Conservation (phyloP, 2,113 vertebrate species). For the Candoia aspera region DNA sequence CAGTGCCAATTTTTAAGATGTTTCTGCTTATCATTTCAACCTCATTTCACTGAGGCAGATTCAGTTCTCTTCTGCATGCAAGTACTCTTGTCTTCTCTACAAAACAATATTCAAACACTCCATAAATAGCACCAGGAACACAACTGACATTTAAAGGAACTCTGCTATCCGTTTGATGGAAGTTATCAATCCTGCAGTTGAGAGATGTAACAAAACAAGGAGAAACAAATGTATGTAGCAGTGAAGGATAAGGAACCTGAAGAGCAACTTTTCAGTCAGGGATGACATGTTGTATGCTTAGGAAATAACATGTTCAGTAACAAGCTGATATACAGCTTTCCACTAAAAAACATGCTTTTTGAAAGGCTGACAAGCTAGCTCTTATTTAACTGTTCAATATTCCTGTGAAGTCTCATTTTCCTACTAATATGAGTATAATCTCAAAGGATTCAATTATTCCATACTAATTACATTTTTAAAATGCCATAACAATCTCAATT, state of each 20-base stretch:
- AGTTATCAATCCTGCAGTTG: conserved; percentile 62
- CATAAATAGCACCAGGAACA: conserved; percentile 52
- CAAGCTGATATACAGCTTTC: conserved; percentile 56
- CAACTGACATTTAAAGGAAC: conserved; percentile 31
- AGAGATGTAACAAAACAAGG: conserved; percentile 69
- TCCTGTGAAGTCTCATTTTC: background rate
- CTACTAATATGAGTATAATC: background rate
- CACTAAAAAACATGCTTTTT: conserved; percentile 40
- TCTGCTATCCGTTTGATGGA: conserved; percentile 49
- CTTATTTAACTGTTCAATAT: background rate
- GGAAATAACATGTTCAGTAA: conserved; percentile 63
- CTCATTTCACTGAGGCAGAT: conserved; percentile 35
- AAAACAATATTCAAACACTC: conserved; percentile 56
- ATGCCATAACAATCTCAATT: background rate
- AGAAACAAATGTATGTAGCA: conserved; percentile 58
- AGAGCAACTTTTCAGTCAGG: conserved; percentile 63
- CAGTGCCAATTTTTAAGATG: conserved; percentile 29
- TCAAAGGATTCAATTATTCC: background rate
- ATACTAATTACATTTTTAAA: background rate
- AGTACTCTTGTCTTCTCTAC: conserved; percentile 36
- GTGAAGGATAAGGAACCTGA: conserved; percentile 59
- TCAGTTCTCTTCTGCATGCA: conserved; percentile 41
- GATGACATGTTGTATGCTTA: conserved; percentile 23
- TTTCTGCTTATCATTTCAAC: conserved; percentile 54
- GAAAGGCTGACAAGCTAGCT: conserved; percentile 19